phyloP scores from a whole-genome alignment of 2,888 invertebrate species.

The Phengaris alcon region DNA sequence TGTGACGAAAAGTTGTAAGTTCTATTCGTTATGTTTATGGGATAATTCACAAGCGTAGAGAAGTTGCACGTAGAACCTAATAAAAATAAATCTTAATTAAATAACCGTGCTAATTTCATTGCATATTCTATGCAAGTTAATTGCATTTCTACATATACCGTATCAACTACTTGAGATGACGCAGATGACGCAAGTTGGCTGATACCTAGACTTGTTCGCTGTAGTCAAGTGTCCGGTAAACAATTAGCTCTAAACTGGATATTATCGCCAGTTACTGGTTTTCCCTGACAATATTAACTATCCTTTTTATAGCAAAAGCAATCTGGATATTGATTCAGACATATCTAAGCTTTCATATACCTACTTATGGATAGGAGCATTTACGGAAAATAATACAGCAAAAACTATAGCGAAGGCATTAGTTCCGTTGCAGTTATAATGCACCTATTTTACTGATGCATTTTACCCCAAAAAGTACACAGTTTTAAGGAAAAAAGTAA shows the following conservation, averaged over 20 bases:
- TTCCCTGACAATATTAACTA: conserved; percentile 1
- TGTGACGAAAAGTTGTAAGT: too few species aligned
- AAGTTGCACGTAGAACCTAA: too few species aligned
- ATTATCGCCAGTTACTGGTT: conserved; percentile 4
- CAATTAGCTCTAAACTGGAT: background rate
- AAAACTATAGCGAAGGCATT: too few species aligned
- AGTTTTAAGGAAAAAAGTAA: background rate
- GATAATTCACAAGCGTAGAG: too few species aligned
- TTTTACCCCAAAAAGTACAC: background rate
- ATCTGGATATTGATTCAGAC: too few species aligned
- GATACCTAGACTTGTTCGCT: background rate
- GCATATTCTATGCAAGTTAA: background rate
- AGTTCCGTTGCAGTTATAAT: background rate
- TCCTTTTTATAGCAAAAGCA: too few species aligned
- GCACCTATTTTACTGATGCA: too few species aligned
- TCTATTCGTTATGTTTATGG: too few species aligned
- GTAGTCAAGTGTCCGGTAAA: background rate
- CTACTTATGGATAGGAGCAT: too few species aligned
- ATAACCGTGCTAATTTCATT: background rate
- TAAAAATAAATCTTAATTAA: background rate
- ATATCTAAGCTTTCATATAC: too few species aligned
- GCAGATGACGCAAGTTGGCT: background rate
- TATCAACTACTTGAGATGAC: background rate
- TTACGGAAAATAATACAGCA: background rate
- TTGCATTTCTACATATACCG: background rate